These are phyloP conservation scores for Bothrops alternatus DNA, from an alignment of 2,797 vertebrate species.

Conservation along the genomic window DNA sequence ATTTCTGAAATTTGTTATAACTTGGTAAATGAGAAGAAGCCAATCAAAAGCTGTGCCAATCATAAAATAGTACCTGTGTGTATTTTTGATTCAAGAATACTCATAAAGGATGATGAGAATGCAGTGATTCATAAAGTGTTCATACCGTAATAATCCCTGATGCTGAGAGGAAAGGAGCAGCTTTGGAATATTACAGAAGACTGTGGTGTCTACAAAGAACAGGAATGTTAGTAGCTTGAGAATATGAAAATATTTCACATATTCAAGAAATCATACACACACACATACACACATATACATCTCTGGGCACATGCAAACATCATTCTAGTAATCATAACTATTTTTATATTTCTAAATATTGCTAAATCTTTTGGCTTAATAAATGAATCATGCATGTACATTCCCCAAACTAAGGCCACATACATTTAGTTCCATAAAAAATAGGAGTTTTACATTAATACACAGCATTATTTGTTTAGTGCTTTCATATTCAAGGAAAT, in stretches of 20 bases:
- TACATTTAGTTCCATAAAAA: constrained; percentile 12
- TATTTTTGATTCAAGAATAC: background rate
- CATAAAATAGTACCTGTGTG: background rate
- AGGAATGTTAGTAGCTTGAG: background rate
- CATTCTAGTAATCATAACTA: background rate
- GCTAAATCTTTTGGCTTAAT: constrained; percentile 37
- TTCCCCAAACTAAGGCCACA: constrained; percentile 31
- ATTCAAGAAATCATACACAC: background rate
- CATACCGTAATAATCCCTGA: background rate
- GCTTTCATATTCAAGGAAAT: constrained; percentile 54
- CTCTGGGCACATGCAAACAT: background rate
- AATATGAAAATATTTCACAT: background rate
- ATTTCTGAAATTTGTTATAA: background rate
- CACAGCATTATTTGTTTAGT: constrained; percentile 52
- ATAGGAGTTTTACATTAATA: background rate
- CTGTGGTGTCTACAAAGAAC: background rate
- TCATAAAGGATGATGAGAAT: background rate
- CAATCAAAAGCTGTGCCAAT: background rate
- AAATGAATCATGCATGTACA: constrained; percentile 42
- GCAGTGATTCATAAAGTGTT: background rate
- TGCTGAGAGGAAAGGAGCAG: background rate
- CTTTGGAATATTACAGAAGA: background rate
- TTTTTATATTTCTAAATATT: constrained; percentile 45
- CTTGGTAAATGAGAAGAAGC: background rate
- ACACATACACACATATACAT: too few relatives aligned